These are phyloP conservation scores for Diaperis boleti DNA, from an alignment of 2,888 invertebrate genomes.

Conservation along the genomic window DNA sequence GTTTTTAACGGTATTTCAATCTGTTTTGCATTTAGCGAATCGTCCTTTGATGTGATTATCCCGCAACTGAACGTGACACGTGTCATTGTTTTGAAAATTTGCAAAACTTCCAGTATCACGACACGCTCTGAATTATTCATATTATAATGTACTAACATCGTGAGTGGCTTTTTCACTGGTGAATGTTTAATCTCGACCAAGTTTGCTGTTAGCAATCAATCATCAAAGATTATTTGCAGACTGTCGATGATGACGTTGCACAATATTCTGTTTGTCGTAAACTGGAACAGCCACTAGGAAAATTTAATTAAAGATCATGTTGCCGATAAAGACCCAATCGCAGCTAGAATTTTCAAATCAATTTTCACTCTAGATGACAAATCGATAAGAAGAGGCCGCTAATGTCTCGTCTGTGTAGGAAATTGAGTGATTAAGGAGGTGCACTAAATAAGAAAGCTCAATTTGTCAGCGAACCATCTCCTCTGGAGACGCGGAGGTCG, in stretches of 20 bases:
- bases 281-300: slow-evolving; percentile 11
- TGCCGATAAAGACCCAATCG: slow-evolving; percentile 17
- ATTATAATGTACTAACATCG: background rate
- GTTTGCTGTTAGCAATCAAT: slow-evolving; percentile 31
- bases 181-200: slow-evolving; percentile 27
- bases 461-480: no score
- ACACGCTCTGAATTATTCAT: background rate
- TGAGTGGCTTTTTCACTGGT: slow-evolving; percentile 15
- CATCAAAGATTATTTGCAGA: slow-evolving; percentile 28
- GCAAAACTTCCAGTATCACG: background rate
- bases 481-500: no score
- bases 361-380: slow-evolving; percentile 1
- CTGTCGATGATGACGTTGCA: slow-evolving; percentile 33
- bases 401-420: no score
- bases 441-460: no score
- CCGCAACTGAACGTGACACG: background rate
- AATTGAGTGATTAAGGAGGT: no score
- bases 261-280: slow-evolving; percentile 21
- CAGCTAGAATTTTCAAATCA: slow-evolving; percentile 11
- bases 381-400: no score
- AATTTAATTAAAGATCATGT: slow-evolving; percentile 29
- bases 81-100: background rate
- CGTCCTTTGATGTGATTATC: no score
- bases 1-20: no score
- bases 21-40: no score